phyloP scores from a whole-genome alignment of 2,797 vertebrate genomes.

The Cossypha caffra region DNA sequence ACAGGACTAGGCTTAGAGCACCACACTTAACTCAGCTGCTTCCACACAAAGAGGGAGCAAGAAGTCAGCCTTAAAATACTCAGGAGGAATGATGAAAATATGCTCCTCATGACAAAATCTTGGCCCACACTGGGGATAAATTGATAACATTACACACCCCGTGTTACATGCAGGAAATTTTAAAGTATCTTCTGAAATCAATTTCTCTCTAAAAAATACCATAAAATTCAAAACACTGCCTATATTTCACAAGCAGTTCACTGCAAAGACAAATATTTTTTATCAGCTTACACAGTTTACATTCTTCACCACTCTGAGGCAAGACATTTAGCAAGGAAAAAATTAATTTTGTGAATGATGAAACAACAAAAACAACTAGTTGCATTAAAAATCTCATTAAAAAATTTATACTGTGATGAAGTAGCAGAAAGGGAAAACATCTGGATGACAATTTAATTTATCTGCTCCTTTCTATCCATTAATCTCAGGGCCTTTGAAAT shows the following conservation, averaged over 20 bases:
- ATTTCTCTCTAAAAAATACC: slow-evolving; percentile 60
- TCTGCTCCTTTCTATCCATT: not conserved
- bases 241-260: slow-evolving; percentile 59
- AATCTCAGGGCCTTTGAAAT: slow-evolving; percentile 2
- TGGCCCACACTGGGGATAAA: not conserved
- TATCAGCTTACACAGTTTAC: slow-evolving; percentile 28
- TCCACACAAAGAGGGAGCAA: not conserved
- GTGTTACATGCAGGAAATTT: slow-evolving; percentile 11
- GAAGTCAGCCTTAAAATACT: not conserved
- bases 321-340: not conserved
- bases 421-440: slow-evolving; percentile 27
- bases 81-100: not conserved
- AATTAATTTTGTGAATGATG: not conserved
- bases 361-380: slow-evolving; percentile 27
- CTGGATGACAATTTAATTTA: slow-evolving; percentile 31
- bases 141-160: slow-evolving; percentile 4
- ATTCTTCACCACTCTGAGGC: not conserved
- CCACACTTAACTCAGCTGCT: not conserved
- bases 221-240: slow-evolving; percentile 57
- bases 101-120: slow-evolving; percentile 26
- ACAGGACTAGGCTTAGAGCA: not conserved
- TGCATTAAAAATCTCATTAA: slow-evolving; percentile 51
- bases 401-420: not conserved
- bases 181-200: slow-evolving; percentile 67
- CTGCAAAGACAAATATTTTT: slow-evolving; percentile 50